phyloP scores from a whole-genome alignment of 2,888 invertebrate genomes.

The Acrocera orbiculus region DNA sequence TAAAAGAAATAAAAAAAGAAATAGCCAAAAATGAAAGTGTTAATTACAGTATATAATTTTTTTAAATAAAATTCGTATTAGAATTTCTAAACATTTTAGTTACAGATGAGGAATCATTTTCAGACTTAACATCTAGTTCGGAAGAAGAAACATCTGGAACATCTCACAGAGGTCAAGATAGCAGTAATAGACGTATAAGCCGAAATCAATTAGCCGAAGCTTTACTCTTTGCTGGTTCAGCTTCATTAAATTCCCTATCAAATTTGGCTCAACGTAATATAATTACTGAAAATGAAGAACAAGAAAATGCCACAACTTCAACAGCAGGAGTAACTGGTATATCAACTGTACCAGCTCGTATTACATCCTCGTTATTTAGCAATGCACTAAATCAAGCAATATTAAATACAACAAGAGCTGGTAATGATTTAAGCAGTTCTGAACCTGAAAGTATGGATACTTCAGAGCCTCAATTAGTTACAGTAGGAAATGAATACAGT shows the following conservation, averaged over 20 bases:
- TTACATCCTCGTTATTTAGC: conserved; percentile 63
- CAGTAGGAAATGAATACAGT: background rate
- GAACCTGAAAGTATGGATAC: conserved; percentile 17
- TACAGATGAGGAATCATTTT: conserved; percentile 23
- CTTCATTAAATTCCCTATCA: conserved; percentile 27
- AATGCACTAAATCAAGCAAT: conserved; percentile 60
- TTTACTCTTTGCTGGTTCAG: conserved; percentile 21
- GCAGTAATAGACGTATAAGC: conserved; percentile 27
- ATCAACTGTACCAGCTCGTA: conserved; percentile 18
- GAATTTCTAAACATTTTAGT: background rate
- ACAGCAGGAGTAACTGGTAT: background rate
- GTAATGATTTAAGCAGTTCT: conserved; percentile 10
- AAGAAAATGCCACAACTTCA: background rate
- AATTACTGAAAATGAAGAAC: conserved; percentile 11
- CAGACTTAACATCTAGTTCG: conserved; percentile 27
- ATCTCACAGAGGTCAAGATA: conserved; percentile 19
- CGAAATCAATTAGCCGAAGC: conserved; percentile 28
- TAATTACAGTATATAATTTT: conserved; percentile 4
- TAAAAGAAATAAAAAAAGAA: conserved; percentile 27
- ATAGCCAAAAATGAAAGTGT: conserved; percentile 20
- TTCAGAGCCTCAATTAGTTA: conserved; percentile 10
- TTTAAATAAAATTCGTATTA: too few relatives aligned
- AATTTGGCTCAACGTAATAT: conserved; percentile 29
- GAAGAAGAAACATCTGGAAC: conserved; percentile 28
- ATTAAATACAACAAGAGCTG: conserved; percentile 17